Evolutionary conservation across 1,140 invertebrate genomes (phyloP).

Genomic region (Cheumatopsyche charites): DNA sequence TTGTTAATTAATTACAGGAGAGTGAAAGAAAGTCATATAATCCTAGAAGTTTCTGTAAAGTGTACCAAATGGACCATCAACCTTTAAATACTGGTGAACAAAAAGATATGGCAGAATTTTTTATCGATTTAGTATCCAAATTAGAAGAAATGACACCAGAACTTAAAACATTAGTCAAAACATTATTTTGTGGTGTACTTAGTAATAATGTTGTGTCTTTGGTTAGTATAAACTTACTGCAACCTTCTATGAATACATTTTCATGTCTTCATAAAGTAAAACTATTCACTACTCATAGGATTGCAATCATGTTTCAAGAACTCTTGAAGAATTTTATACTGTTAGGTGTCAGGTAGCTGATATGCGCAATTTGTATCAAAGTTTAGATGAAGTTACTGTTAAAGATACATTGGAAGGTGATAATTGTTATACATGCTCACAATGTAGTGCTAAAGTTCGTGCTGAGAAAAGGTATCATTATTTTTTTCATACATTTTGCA

Average conservation of each 20-base stretch:
- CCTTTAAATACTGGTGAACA: constrained; percentile 95
- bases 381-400: constrained; percentile 92
- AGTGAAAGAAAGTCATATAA: constrained; percentile 95
- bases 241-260: neutral
- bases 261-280: neutral
- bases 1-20: constrained; percentile 65
- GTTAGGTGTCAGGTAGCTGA: constrained; percentile 94
- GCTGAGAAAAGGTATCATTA: constrained; percentile 82
- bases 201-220: constrained; percentile 95
- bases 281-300: constrained; percentile 64
- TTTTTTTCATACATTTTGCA: constrained; percentile 2
- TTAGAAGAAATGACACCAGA: constrained; percentile 94
- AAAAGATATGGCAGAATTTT: constrained; percentile 98
- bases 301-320: constrained; percentile 92
- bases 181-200: constrained; percentile 88
- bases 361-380: constrained; percentile 95
- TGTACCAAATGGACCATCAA: constrained; percentile 96
- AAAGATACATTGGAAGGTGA: constrained; percentile 96
- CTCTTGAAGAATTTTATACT: constrained; percentile 95
- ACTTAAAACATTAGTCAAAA: constrained; percentile 88
- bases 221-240: constrained; percentile 61
- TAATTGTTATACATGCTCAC: constrained; percentile 97
- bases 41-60: constrained; percentile 92
- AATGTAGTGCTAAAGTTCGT: constrained; percentile 92
- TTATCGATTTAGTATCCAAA: constrained; percentile 94